These are phyloP conservation scores for Branchinecta lynchi DNA, from an alignment of 1,140 invertebrate genomes.

Conservation along the genomic window DNA sequence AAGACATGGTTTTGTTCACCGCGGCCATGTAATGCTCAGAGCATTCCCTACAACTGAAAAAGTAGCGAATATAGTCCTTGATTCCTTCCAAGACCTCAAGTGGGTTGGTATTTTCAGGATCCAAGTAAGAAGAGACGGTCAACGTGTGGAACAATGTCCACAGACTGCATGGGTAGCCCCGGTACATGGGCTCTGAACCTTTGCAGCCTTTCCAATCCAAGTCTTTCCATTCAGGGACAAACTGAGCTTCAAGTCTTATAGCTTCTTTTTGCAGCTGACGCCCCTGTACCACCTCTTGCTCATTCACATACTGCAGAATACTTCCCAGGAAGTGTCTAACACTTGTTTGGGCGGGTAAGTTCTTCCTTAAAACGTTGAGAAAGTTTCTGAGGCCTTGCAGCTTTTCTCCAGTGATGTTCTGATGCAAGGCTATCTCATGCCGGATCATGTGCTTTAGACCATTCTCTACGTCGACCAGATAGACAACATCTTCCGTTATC, in stretches of 20 bases:
- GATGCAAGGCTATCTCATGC: slow-evolving; percentile 57
- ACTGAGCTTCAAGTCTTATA: slow-evolving; percentile 34
- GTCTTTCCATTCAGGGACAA: slow-evolving; percentile 27
- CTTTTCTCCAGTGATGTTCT: slow-evolving; percentile 47
- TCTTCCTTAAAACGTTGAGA: slow-evolving; percentile 46
- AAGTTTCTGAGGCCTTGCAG: slow-evolving; percentile 54
- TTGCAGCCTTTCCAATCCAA: slow-evolving; percentile 63
- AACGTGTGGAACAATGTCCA: slow-evolving; percentile 92
- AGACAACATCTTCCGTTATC: slow-evolving; percentile 38
- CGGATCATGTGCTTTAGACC: slow-evolving; percentile 57
- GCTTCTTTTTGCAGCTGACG: slow-evolving; percentile 39
- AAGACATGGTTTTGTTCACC: slow-evolving; percentile 43
- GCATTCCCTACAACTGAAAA: slow-evolving; percentile 87
- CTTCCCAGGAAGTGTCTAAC: slow-evolving; percentile 45
- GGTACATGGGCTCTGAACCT: slow-evolving; percentile 48
- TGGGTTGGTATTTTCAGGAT: slow-evolving; percentile 34
- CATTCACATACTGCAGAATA: slow-evolving; percentile 34
- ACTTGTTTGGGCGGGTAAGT: slow-evolving; percentile 52
- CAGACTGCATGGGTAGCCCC: slow-evolving; percentile 85
- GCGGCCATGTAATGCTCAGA: slow-evolving; percentile 62
- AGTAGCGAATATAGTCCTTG: slow-evolving; percentile 73
- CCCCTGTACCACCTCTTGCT: slow-evolving; percentile 37
- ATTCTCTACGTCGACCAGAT: slow-evolving; percentile 70
- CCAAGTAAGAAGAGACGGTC: slow-evolving; percentile 55
- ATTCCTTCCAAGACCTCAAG: slow-evolving; percentile 59